Conservation (phyloP, 2,797 vertebrate genomes). For the Nothura maculosa region DNA sequence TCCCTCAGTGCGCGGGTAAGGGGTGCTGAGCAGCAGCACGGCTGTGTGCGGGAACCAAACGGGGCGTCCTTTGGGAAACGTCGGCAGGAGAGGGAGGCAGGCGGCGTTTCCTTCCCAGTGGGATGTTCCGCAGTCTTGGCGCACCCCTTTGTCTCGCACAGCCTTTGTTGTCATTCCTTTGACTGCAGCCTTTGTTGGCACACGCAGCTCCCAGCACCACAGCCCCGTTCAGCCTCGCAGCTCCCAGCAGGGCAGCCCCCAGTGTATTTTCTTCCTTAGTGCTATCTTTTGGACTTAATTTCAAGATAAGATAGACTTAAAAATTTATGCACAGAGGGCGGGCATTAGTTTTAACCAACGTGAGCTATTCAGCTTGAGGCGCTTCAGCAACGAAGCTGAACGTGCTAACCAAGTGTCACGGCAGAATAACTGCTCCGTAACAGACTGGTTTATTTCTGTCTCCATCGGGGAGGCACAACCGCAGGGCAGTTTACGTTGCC, state of each 20-base stretch:
- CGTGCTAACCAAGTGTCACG: neutral
- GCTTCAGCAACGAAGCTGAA: too few relatives aligned
- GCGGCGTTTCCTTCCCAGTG: neutral
- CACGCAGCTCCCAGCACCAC: neutral
- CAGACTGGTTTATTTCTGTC: rapidly evolving
- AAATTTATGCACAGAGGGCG: neutral
- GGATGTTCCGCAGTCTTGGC: neutral
- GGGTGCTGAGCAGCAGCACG: neutral
- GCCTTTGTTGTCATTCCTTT: neutral
- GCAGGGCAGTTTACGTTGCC: too few relatives aligned
- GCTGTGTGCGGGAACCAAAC: too few relatives aligned
- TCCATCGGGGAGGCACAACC: neutral
- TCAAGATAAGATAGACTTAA: neutral
- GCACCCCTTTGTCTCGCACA: rapidly evolving
- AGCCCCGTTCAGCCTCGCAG: neutral
- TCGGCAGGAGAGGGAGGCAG: neutral
- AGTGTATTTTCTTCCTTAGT: neutral
- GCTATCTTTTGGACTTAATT: neutral
- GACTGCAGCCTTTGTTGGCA: neutral
- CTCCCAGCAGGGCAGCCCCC: neutral
- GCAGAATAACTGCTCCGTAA: neutral
- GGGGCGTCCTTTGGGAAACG: neutral
- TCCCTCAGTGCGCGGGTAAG: neutral
- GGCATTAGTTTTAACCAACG: neutral
- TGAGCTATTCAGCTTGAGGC: neutral